Base-by-base conservation (phyloP, 1,140 invertebrate species). In the Mylabris phalerata region DNA sequence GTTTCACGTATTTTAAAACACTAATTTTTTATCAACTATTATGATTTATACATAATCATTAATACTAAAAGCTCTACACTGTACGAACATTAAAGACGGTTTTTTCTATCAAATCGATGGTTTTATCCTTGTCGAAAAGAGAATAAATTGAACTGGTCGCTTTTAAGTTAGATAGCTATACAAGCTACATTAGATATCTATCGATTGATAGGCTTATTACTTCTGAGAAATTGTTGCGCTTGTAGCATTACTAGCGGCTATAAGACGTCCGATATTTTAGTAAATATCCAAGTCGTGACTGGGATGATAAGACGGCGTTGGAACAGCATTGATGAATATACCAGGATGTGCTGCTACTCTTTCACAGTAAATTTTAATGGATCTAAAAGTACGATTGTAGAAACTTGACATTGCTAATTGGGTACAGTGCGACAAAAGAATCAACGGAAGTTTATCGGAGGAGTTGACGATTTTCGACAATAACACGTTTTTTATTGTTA, bases 271-370 rank as follows among this genome's bases (percentile, higher is more conserved):
- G 57, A 59, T 59, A 59, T 59, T 59, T 52, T 48, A 59, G 49
- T 48, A 39, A 58, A 58, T 51, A 58, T 58, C 50, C 41, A 27
- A 48, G 56, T 58, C 57, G 49, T 59, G 57, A 59, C 57, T 59
- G 27, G 43, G 39, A 50, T 32, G 32, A 32, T 32, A 32, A 32
- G 32, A 7, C 32, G 4, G 32, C 4, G 19, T 19, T 19, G 19
- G 19, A 19, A 19, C 19, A 3, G 32, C 32, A 32, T 32, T 32
- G 32, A 32, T 32, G 32, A 32, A 32, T 32, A 32, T 7, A 32
- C 32, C 32, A 32, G 32, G 32, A 32, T 32, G 32, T 7, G 4
- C 32, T 32, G 7, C 7, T 32, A 5, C 32, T 32, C 32, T 32
- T 32, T 32, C 32, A 32, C 4, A 32, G 32, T 32, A 9, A 9